Evolutionary conservation across 2,888 invertebrate species (phyloP).

Genomic region (Caenorhabditis sp.): DNA sequence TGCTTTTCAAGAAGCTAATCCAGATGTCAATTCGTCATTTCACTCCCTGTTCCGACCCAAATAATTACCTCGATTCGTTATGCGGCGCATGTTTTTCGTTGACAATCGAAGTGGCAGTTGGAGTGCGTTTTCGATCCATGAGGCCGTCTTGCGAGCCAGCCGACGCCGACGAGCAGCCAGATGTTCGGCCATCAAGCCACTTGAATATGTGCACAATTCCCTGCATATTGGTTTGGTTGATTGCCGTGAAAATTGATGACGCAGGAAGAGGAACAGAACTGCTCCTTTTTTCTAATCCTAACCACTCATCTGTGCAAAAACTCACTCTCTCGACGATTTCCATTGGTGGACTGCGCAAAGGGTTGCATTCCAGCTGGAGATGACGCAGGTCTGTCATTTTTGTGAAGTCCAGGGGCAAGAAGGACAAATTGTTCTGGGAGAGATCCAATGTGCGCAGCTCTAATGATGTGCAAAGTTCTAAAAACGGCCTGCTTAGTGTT

Average conservation of each 20-base stretch:
- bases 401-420: conserved; percentile 65
- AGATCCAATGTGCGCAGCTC: conserved; percentile 68
- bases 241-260: conserved; percentile 39
- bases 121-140: conserved; percentile 43
- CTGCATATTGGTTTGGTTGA: conserved; percentile 46
- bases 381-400: conserved; percentile 65
- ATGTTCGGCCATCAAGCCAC: conserved; percentile 66
- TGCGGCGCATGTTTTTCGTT: conserved; percentile 50
- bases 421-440: conserved; percentile 65
- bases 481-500: background rate
- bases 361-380: conserved; percentile 52
- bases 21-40: conserved; percentile 40
- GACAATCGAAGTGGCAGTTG: conserved; percentile 33
- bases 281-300: conserved; percentile 11
- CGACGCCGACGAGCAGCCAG: conserved; percentile 56
- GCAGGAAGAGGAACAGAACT: background rate
- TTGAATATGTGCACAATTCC: conserved; percentile 67
- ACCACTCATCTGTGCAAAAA: background rate
- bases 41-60: conserved; percentile 3
- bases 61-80: conserved; percentile 66
- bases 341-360: conserved; percentile 57
- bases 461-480: conserved; percentile 63
- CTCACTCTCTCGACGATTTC: conserved; percentile 59
- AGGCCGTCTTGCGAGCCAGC: conserved; percentile 44
- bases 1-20: conserved; percentile 46